Evolutionary conservation across 2,888 invertebrate species (phyloP).

Genomic region (Nematopogon swammerdamellus): DNA sequence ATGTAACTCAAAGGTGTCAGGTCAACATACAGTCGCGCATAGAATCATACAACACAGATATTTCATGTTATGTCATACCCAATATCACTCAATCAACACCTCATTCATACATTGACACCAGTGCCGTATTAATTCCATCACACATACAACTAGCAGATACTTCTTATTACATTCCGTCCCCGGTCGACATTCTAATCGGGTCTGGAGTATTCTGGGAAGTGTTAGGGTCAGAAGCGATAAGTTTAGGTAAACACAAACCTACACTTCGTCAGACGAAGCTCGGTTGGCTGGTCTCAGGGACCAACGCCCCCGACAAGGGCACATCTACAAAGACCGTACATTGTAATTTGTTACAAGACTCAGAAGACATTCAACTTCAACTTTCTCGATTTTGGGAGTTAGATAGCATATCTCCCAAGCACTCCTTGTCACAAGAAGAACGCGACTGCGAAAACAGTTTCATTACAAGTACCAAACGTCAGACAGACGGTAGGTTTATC

Average conservation of each 20-base stretch:
- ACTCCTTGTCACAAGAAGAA: not conserved
- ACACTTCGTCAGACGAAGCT: not conserved
- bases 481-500: slow-evolving; percentile 1
- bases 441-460: not conserved
- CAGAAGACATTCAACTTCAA: not conserved
- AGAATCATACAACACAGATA: not conserved
- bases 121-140: not conserved
- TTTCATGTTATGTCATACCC: not conserved
- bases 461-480: not conserved
- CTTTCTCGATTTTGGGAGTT: not conserved
- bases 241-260: not conserved
- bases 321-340: too few relatives aligned
- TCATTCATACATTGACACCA: not conserved
- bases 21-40: not conserved
- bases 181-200: not conserved
- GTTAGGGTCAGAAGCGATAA: not conserved
- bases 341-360: too few relatives aligned
- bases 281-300: not conserved
- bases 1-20: not conserved
- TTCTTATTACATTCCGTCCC: not conserved
- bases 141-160: not conserved
- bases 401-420: not conserved
- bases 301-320: too few relatives aligned
- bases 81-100: not conserved
- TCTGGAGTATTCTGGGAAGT: not conserved